Evolutionary conservation across 2,888 invertebrate genomes (phyloP), one percentile per base, ranked within the genome.

Genomic region (Myopa tessellatipennis): DNA sequence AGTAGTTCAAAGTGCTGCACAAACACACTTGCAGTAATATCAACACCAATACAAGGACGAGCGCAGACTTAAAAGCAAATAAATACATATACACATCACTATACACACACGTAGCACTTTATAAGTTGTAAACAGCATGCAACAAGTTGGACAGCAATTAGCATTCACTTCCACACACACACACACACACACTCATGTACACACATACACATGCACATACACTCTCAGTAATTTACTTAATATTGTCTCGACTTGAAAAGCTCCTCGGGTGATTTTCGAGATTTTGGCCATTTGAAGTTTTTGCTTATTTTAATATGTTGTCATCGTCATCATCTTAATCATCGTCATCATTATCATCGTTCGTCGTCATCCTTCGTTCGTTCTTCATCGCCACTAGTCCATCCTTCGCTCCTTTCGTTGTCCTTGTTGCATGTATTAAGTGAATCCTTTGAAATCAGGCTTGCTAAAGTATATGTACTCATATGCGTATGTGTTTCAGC

Each of bases 271-370:
- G 83, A 85, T 85, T 85, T 85, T 36, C 52, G 36, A 82, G 82
- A 84, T 85, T 83, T 85, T 85, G 83, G 85, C 82, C 85, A 85
- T 84, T 86, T 84, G 82, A 83, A 83, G 78, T 83, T 82, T 77
- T 45, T 61, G 65, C 68, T 72, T 68, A 77, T 74, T 76, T 76
- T 77, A 71, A 74, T 74, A 73, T 65, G 70, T 70, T 58, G 69
- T 50, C 40, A 58, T 55, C 55, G 45, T 45, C 45, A 10, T 45
- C 45, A 26, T 26, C 26, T 1, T 26, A 26, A 26, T 26, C 26
- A 26, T 26, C 2, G 26, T 26, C 26, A 26, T 26, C 26, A 26
- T 26, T 26, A 26, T 26, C 26, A 26, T 26, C 26, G 2, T 26
- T 26, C 26, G 26, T 26, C 26, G 26, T 26, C 26, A 26, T 26